Evolutionary conservation across 2,888 invertebrate species (phyloP).

Genomic region (Cyrtodaria siliqua): DNA sequence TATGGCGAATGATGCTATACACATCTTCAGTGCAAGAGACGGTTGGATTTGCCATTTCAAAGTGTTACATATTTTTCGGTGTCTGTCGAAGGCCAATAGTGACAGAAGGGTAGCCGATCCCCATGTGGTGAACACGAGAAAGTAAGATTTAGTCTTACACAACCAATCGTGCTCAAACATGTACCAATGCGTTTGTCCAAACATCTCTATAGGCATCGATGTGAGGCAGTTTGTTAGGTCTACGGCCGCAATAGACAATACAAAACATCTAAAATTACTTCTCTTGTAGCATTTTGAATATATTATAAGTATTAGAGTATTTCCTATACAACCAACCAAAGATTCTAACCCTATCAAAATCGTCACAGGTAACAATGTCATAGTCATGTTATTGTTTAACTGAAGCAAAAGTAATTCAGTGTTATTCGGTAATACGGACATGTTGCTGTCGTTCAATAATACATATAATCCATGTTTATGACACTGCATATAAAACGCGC

Average conservation of each 20-base stretch:
- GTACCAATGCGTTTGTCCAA: conserved; percentile 55
- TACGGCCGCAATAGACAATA: conserved; percentile 33
- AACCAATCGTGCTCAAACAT: conserved; percentile 36
- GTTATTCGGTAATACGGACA: no score
- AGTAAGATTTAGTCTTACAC: conserved; percentile 56
- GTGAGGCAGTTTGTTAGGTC: conserved; percentile 53
- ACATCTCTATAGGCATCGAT: conserved; percentile 51
- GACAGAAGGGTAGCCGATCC: conserved; percentile 44
- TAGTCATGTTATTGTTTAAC: conserved; percentile 19
- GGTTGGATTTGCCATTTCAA: conserved; percentile 39
- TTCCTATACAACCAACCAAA: conserved; percentile 42
- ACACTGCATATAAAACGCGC: no score
- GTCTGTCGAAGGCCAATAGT: conserved; percentile 40
- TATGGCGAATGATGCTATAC: conserved; percentile 4
- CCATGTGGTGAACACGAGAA: conserved; percentile 50
- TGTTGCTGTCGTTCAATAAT: no score
- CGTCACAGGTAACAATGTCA: conserved; percentile 38
- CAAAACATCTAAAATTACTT: conserved; percentile 48
- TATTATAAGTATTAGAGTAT: conserved; percentile 35
- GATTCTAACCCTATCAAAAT: conserved; percentile 45
- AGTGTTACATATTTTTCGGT: conserved; percentile 47
- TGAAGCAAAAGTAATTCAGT: not conserved
- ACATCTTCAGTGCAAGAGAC: conserved; percentile 22
- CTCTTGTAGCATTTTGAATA: conserved; percentile 16
- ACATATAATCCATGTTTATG: no score